A percentile compares a stretch with the other conserved stretches of the same genome.
Conservation (phyloP, 35 echinoderm and acorn worm genomes). For the Lytechinus variegatus region DNA sequence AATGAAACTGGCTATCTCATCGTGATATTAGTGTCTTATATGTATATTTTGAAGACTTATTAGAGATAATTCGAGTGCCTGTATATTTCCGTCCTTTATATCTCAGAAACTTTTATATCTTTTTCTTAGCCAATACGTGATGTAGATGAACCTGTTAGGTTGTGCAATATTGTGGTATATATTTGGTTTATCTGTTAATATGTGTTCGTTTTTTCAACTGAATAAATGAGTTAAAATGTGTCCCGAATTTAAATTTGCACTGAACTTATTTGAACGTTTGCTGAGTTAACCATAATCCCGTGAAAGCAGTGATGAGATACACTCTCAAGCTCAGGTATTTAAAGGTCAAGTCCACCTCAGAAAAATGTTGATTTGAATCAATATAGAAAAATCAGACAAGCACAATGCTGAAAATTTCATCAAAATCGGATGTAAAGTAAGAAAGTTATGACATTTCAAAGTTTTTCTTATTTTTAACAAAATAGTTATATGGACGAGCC, state of each 20-base stretch:
- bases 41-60: not conserved
- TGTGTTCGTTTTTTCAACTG: not conserved
- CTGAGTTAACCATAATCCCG: too few species aligned
- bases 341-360: too few species aligned
- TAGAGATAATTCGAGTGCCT: not conserved
- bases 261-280: not conserved
- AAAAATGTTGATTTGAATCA: too few species aligned
- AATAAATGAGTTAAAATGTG: too few species aligned
- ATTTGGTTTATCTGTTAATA: not conserved
- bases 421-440: too few species aligned
- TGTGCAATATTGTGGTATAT: not conserved
- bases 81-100: not conserved
- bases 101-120: not conserved
- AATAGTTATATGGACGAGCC: too few species aligned
- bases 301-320: too few species aligned
- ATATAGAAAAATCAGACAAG: too few species aligned
- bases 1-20: not conserved
- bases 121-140: not conserved
- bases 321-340: too few species aligned
- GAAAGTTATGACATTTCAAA: too few species aligned
- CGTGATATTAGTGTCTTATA: not conserved
- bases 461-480: too few species aligned
- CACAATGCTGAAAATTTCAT: too few species aligned
- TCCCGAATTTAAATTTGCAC: not conserved
- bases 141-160: not conserved